Conservation (phyloP, 2,797 vertebrate species). For the Microctenopoma steveboyesi region DNA sequence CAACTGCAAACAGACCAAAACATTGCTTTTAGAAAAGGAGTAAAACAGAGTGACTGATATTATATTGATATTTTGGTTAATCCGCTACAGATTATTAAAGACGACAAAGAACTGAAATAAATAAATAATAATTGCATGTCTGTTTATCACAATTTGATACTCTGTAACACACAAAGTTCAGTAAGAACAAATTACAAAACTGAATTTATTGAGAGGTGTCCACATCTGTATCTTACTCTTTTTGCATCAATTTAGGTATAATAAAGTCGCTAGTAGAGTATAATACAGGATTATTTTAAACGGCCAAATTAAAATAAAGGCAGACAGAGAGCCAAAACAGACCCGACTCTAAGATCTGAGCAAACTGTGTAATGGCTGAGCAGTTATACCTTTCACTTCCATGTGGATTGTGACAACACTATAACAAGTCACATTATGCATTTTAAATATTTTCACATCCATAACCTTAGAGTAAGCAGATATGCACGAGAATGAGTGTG, state of each 20-base stretch:
- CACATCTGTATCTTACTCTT: not conserved
- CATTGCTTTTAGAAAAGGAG: not conserved
- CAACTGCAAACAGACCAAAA: not conserved
- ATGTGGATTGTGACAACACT: constrained; percentile 10
- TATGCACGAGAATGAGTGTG: not conserved
- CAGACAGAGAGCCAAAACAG: not conserved
- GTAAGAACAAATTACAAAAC: not conserved
- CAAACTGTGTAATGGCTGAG: not conserved
- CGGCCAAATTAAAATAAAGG: not conserved
- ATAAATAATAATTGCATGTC: not conserved
- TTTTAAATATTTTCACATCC: constrained; percentile 15
- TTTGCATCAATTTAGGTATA: not conserved
- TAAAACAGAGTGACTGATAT: not conserved
- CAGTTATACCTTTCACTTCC: not conserved
- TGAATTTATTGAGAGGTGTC: not conserved
- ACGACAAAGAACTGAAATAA: not conserved
- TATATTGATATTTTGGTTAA: not conserved
- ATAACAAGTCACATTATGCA: not conserved
- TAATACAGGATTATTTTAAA: not conserved
- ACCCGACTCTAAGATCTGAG: not conserved
- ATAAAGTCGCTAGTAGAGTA: too few relatives aligned
- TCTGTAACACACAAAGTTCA: not conserved
- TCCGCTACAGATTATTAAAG: not conserved
- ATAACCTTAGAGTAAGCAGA: not conserved
- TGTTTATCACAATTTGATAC: not conserved